Base-by-base conservation (phyloP, 2,888 invertebrate species). In the Beris morrisii region DNA sequence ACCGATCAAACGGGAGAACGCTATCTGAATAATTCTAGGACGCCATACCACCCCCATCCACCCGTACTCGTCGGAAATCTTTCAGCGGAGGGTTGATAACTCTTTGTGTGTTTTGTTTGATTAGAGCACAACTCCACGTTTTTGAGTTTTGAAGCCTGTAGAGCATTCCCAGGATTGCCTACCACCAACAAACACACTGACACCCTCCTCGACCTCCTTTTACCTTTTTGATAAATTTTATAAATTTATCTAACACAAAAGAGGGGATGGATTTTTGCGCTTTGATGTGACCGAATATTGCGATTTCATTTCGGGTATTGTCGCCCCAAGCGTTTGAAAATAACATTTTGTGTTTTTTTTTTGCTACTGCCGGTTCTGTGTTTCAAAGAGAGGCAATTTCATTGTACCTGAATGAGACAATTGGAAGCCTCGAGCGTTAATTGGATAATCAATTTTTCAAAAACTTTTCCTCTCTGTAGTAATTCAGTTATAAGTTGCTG, bases 201-300 rank as follows among this genome's bases (percentile, higher is more conserved):
- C 22, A 22, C 38, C 9, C 7, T 38, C 5, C 9, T 38, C 38
- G 38, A 7, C 38, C 2, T 38, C 9, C 2, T 5, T 38, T 38
- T 38, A n/a, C 28, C 31, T 13, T 22, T 54, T 54, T n/a, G n/a
- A 31, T 54, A 2, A 32, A 12, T 54, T 28, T 54, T 32, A 54
- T 54, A 12, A n/a, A 13, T 11, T 15, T 15, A 13, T 13, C 11
- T 31, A 31, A 54, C 4, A 31, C 28, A 32, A 31, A n/a, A n/a
- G 54, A 22, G 4, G 6, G 9, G 48, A 6, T 54, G 30, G 54
- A 54, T 31, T 45, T 59, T 59, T 59, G 45, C 45, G 59, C 68
- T 68, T 68, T 68, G 68, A 68, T 65, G 65, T 68, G 65, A 65
- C 68, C 65, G 63, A 61, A 59, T n/a, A 31, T 54, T 59, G 64